phyloP scores from a whole-genome alignment of 2,888 invertebrate species.

The Crematogaster levior region DNA sequence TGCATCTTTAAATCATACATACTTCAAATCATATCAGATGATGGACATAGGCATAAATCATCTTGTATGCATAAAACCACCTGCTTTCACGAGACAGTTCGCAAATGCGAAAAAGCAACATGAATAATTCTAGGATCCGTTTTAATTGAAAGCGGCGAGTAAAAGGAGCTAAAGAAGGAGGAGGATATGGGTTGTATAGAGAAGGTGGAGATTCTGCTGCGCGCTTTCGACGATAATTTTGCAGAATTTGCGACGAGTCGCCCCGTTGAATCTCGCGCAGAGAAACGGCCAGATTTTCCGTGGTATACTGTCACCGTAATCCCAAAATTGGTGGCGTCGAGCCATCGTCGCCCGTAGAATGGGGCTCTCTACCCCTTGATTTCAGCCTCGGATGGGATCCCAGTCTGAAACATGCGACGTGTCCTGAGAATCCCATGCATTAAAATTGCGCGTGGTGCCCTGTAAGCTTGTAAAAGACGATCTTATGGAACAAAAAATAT shows the following conservation, averaged over 20 bases:
- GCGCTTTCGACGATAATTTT: slow-evolving; percentile 34
- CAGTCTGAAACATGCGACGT: slow-evolving; percentile 13
- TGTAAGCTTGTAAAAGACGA: slow-evolving; percentile 19
- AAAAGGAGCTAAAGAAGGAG: neutral
- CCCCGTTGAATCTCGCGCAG: slow-evolving; percentile 17
- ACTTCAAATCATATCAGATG: neutral
- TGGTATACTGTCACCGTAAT: slow-evolving; percentile 41
- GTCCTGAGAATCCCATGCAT: slow-evolving; percentile 33
- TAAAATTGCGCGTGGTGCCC: slow-evolving; percentile 8
- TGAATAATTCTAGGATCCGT: neutral
- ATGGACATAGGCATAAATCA: neutral
- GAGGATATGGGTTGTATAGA: neutral
- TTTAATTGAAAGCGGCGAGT: slow-evolving; percentile 35
- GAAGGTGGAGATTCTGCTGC: neutral
- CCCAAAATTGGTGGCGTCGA: slow-evolving; percentile 42
- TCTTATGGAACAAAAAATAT: neutral
- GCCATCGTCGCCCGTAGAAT: slow-evolving; percentile 9
- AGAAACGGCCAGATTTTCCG: slow-evolving; percentile 38
- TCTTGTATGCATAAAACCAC: neutral
- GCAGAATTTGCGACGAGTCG: slow-evolving; percentile 6
- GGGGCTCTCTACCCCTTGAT: slow-evolving; percentile 35
- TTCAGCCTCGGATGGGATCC: slow-evolving; percentile 26
- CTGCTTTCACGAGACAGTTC: neutral
- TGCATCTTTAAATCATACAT: neutral
- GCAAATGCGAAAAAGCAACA: slow-evolving; percentile 22